Evolutionary conservation across 2,888 invertebrate genomes (phyloP), one percentile per base, ranked within the genome.

Genomic region (Pharmacophagus antenor): DNA sequence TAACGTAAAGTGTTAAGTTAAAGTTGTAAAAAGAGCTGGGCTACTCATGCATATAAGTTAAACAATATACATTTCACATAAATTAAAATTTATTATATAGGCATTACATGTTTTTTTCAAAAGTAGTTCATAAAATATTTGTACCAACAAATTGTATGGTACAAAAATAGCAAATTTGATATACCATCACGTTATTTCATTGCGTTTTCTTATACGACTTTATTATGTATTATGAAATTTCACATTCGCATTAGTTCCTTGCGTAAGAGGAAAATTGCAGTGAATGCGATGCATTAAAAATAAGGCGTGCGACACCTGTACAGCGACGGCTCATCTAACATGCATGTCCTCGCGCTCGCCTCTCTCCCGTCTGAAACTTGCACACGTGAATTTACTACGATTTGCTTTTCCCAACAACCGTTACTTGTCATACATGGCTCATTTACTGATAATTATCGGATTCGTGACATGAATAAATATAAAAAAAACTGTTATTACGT

Each of bases 311-410:
- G 75, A 75, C 81, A 85, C 79, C 81, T 83, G 80, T 76, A 72
- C 70, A 74, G 72, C 73, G 62, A 62, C 61, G 63, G 68, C 76
- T 85, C 84, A 84, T 85, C 74, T 76, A 83, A 84, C 76, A 82
- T 86, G 82, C 80, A 86, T 82, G 76, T 70, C 66, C 73, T 65
- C 70, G 70, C 78, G 69, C 63, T 68, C 63, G 75, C 77, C 77
- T 79, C 74, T 76, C 79, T 73, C 79, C 70, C 65, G 58, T 64
- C 58, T 60, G 59, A 63, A 63, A 63, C 57, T 59, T 63, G 65
- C 63, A 65, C 63, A 61, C 51, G 17, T 48, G 52, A 37, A 60
- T 60, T 51, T 56, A 61, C 56, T 37, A 23, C 56, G 31, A 54
- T 62, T 62, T 59, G 41, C 42, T 53, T 53, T 46, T 41, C 49